Evolutionary conservation across 2,888 invertebrate species (phyloP), one percentile per base, ranked within the genome.

Genomic region (Cephus nigrinus): DNA sequence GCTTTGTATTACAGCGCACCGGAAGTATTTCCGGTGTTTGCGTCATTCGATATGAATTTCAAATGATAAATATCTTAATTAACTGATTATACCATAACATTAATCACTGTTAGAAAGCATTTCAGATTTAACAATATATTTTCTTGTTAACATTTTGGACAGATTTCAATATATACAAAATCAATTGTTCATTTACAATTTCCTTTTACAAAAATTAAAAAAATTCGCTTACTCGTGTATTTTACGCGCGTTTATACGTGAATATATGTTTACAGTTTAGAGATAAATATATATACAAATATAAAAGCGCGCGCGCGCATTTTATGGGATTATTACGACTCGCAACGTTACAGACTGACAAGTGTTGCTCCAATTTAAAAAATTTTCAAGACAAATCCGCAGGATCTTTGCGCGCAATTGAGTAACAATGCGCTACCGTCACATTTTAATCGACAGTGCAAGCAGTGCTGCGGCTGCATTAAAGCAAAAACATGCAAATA

Each of bases 81-180:
- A 23, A 23, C 5, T 9, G 55, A 23, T 55, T 23, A 23, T 55
- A 55, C 55, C 23, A 23, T 9, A 55, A 55, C 9, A 55, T 55
- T 23, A 55, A 55, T 23, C 23, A 55, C 55, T 55, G 23, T 55
- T 9, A 15, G 23, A 23, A 55, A 9, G 55, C 5, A 23, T 23
- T 71, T 71, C 12, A 31, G 71, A 71, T 71, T 71, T 71, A 71
- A 71, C 71, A 71, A 71, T 71, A 71, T 71, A 71, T 71, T 71
- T 71, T 71, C 33, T 71, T 71, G 71, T 71, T 33, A 71, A 71
- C 71, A 71, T 71, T 71, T 71, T 71, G 12, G 82, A 84, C 82
- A 84, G 81, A 84, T 81, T 80, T 82, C 83, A 81, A 76, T 85
- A 85, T 84, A 83, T 84, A 85, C 83, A 85, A 84, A 83, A 84